Evolutionary conservation across 2,888 invertebrate genomes (phyloP).

Genomic region (Lasioglossum marginatum): DNA sequence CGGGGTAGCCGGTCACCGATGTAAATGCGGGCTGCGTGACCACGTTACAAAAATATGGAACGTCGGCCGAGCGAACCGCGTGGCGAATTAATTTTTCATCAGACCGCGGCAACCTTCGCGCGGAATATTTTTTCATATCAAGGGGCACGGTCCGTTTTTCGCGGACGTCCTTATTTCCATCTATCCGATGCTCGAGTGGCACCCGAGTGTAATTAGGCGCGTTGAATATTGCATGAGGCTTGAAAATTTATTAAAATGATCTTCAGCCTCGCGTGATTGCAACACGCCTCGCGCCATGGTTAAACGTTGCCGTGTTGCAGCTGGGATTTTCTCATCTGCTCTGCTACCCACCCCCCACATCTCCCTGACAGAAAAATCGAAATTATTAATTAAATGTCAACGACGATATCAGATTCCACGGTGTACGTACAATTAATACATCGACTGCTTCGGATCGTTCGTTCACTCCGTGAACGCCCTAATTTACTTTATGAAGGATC

Average conservation of each 20-base stretch:
- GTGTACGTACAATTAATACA: not conserved
- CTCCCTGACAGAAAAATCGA: not conserved
- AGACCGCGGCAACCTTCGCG: not conserved
- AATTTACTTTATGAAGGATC: not conserved
- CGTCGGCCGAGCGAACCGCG: not conserved
- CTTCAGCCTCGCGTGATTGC: constrained; percentile 44
- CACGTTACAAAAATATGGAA: constrained; percentile 20
- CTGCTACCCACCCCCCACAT: no score
- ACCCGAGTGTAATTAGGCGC: constrained; percentile 54
- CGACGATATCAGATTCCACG: not conserved
- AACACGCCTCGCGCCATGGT: constrained; percentile 18
- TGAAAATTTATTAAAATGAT: constrained; percentile 65
- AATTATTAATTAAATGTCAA: constrained; percentile 20
- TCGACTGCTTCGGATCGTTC: not conserved
- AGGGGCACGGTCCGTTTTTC: not conserved
- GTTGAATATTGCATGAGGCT: constrained; percentile 68
- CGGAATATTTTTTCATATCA: constrained; percentile 29
- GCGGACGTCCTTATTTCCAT: constrained; percentile 24
- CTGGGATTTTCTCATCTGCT: constrained; percentile 25
- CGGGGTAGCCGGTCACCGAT: not conserved
- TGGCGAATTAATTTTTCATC: constrained; percentile 38
- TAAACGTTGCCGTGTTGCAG: constrained; percentile 39
- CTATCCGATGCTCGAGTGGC: constrained; percentile 39
- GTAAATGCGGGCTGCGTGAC: constrained; percentile 27
- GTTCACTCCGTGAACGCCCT: not conserved